Percentiles rank a stretch among this genome's conserved stretches.
Conservation (phyloP, 2,888 invertebrate species). For the Stomorhina lunata region DNA sequence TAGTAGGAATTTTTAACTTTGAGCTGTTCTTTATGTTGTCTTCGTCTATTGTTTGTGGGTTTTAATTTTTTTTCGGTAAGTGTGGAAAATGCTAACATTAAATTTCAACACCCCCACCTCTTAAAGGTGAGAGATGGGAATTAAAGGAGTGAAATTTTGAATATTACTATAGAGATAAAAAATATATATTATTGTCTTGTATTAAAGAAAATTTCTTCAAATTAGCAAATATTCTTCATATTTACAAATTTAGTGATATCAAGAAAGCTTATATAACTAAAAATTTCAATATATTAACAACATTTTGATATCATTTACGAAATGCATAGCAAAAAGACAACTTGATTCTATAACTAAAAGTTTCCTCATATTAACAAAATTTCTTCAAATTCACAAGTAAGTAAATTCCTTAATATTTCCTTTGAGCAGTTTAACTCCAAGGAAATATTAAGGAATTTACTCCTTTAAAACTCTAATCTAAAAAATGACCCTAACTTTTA, state of each 20-base stretch:
- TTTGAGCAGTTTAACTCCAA: too few relatives aligned
- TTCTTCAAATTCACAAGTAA: too few relatives aligned
- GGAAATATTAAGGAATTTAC: not conserved
- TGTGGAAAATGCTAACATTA: constrained; percentile 7
- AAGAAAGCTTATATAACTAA: too few relatives aligned
- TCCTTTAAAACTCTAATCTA: not conserved
- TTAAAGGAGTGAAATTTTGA: not conserved
- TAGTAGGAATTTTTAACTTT: not conserved
- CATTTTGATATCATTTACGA: too few relatives aligned
- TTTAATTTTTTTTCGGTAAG: not conserved
- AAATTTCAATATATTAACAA: too few relatives aligned
- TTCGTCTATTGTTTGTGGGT: not conserved
- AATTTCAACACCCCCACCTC: constrained; percentile 30
- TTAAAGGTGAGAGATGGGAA: not conserved
- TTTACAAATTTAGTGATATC: too few relatives aligned
- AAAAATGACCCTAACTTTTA: not conserved
- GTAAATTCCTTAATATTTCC: too few relatives aligned
- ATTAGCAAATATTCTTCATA: too few relatives aligned
- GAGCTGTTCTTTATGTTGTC: not conserved
- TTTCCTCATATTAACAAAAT: too few relatives aligned
- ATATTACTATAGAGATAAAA: not conserved
- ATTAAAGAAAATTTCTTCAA: too few relatives aligned
- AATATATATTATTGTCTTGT: not conserved
- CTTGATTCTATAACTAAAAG: too few relatives aligned
- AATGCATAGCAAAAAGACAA: too few relatives aligned